Conservation (phyloP, 2,797 vertebrate species). For the Urophycis tenuis region DNA sequence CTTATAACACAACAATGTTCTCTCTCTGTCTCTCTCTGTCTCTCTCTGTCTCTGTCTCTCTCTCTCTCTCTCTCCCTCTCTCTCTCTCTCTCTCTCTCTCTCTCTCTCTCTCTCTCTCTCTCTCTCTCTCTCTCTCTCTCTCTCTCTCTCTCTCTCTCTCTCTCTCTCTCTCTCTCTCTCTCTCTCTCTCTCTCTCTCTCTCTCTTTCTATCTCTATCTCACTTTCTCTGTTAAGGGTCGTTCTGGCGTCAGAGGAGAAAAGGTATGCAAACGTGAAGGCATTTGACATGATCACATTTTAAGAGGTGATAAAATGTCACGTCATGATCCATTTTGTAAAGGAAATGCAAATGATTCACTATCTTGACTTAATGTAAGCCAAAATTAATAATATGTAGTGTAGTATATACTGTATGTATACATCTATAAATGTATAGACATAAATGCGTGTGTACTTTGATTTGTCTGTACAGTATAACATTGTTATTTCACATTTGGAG, state of each 20-base stretch:
- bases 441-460: too few species aligned
- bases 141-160: too few species aligned
- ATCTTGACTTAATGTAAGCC: not conserved
- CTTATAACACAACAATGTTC: not conserved
- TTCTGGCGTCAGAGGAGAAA: constrained; percentile 74
- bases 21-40: not conserved
- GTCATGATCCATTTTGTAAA: not conserved
- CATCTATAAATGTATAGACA: too few species aligned
- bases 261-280: constrained; percentile 60
- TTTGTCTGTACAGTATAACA: not conserved
- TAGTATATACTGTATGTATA: too few species aligned
- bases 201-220: not conserved
- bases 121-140: too few species aligned
- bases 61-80: not conserved
- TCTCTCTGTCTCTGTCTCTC: not conserved
- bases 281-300: not conserved
- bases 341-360: too few species aligned
- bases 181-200: too few species aligned
- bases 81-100: not conserved
- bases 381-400: too few species aligned
- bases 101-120: too few species aligned
- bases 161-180: too few species aligned
- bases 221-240: constrained; percentile 61
- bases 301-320: too few species aligned
- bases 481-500: too few species aligned